Conservation (phyloP, 2,797 vertebrate species). For the Myotis planiceps region DNA sequence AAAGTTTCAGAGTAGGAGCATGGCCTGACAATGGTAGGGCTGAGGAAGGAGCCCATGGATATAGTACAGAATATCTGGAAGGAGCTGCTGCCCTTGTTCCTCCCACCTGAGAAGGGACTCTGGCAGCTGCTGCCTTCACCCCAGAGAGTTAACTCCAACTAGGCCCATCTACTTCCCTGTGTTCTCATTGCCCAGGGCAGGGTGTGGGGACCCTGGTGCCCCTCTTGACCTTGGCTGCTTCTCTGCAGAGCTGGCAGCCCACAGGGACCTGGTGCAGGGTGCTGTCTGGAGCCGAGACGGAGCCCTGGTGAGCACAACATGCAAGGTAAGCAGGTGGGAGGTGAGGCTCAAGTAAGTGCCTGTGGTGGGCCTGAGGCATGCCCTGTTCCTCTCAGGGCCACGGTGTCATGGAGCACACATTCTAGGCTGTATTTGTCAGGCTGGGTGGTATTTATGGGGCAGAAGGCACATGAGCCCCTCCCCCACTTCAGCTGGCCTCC, state of each 20-base stretch:
- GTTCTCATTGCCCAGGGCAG: background rate
- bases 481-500: background rate
- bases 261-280: conserved; percentile 92
- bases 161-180: background rate
- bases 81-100: background rate
- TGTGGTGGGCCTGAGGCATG: background rate
- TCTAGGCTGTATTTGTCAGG: background rate
- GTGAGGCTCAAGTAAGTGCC: background rate
- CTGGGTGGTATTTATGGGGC: background rate
- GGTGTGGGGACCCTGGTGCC: background rate
- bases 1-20: background rate
- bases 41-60: background rate
- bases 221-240: background rate
- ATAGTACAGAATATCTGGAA: background rate
- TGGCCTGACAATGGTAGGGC: background rate
- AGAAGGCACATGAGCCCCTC: background rate
- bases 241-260: conserved; percentile 90
- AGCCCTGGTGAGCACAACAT: conserved; percentile 91
- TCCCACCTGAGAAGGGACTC: background rate
- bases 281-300: conserved; percentile 94
- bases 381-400: background rate
- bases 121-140: background rate
- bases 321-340: conserved; percentile 89
- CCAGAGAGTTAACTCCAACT: background rate
- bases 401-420: background rate